Evolutionary conservation across 2,113 vertebrate species (phyloP), one percentile per base, ranked within the genome.

Genomic region (Rhinolophus sinicus): DNA sequence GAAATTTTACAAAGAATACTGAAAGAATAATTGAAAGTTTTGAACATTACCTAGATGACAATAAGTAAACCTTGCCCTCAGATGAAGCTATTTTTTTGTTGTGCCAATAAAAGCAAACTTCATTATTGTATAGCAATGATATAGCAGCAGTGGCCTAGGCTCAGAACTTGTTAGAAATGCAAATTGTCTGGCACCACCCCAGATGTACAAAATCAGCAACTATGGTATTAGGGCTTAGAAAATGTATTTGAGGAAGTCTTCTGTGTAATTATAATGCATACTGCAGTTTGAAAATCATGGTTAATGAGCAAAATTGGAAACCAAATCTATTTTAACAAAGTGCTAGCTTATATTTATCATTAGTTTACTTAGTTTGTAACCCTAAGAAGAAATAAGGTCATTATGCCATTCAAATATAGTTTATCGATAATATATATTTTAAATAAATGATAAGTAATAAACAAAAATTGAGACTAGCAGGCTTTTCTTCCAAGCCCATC

Each of bases 111-210:
- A 56, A 78, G 14, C 64, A 95, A 84, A 77, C 0, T 19, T 83
- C 81, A 70, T 93, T 81, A 93, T 81, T 95, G 72, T 95, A 30
- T 47, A 90, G 33, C 8, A 81, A 24, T 70, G 52, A 81, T 93
- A 81, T 44, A 47, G 30, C 38, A 64, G 15, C 30, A 90, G 6
- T 24, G 91, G 3, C 44, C 76, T 13, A 16, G 52, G 7, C 30
- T 86, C 54, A 22, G 82, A 88, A 78, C 14, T n/a, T 88, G 35
- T 64, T 81, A 62, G 44, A 69, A 92, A 95, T 38, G 10, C 9
- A 86, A n/a, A 75, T 83, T 75, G 9, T 47, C 38, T 84, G 56
- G 69, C 14, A 44, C 8, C 21, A 54, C 26, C 22, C 35, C 28
- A 92, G 15, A 70, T 88, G 11, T 47, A 47, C 14, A 95, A 33